A percentile compares a stretch with the other conserved stretches of the same genome.
These are phyloP conservation scores for Pleuronectes platessa DNA, from an alignment of 2,113 vertebrate species.

Conservation along the genomic window DNA sequence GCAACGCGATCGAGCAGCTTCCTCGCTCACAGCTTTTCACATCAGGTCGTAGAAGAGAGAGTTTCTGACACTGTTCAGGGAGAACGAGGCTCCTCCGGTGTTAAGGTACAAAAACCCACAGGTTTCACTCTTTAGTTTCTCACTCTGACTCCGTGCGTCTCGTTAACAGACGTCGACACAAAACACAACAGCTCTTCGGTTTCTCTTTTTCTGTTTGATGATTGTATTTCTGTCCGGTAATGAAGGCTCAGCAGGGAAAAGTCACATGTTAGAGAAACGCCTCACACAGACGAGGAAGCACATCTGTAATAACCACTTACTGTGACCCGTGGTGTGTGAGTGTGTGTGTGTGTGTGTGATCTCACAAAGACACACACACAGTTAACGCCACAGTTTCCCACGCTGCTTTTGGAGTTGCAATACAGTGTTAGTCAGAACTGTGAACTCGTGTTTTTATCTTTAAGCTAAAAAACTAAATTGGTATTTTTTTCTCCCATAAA, in stretches of 20 bases:
- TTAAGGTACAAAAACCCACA: not conserved
- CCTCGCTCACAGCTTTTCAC: not conserved
- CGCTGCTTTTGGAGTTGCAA: slow-evolving; percentile 30
- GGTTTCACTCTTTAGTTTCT: not conserved
- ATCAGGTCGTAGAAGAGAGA: not conserved
- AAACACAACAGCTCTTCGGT: not conserved
- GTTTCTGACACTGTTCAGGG: not conserved
- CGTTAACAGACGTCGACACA: no score
- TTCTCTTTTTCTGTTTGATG: not conserved
- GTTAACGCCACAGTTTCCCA: slow-evolving; percentile 7
- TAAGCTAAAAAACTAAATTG: not conserved
- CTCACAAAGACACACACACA: slow-evolving; percentile 6
- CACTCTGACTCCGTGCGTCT: not conserved
- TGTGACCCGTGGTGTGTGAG: not conserved
- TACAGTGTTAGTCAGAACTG: slow-evolving; percentile 63
- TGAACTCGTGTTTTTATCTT: slow-evolving; percentile 47
- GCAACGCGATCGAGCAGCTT: slow-evolving; percentile 20
- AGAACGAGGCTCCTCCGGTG: not conserved
- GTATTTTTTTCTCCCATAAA: not conserved
- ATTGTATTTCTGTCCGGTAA: slow-evolving; percentile 53
- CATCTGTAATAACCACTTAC: not conserved
- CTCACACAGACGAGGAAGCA: slow-evolving; percentile 20
- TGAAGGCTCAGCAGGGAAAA: slow-evolving; percentile 53
- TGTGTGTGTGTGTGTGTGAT: not conserved
- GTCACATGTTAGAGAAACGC: not conserved